Percentiles rank a stretch among this genome's conserved stretches.
Conservation (phyloP, 2,113 vertebrate species). For the Nibea coibor region DNA sequence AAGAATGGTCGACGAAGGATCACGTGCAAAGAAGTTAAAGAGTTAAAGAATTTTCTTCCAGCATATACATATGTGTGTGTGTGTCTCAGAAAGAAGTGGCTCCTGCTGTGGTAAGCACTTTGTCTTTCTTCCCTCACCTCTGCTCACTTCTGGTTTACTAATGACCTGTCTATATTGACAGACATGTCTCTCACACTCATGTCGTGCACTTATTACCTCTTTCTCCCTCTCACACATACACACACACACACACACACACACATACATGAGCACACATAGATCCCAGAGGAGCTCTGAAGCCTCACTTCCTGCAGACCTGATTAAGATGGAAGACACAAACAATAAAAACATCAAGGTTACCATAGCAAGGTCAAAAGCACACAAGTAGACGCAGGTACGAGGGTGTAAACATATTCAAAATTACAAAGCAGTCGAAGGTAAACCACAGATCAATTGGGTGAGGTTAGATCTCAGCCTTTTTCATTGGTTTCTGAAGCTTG, state of each 20-base stretch:
- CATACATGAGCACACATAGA: slow-evolving; percentile 32
- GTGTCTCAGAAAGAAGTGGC: not conserved
- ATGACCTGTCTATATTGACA: slow-evolving; percentile 71
- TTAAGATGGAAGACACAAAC: slow-evolving; percentile 71
- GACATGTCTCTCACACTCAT: slow-evolving; percentile 50
- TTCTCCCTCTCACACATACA: slow-evolving; percentile 7
- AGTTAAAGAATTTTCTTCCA: not conserved
- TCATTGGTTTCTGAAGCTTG: not conserved
- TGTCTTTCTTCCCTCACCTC: slow-evolving; percentile 58
- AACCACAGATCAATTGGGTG: not conserved
- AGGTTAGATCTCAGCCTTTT: not conserved
- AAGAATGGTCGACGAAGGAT: not conserved
- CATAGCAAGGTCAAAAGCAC: slow-evolving; percentile 64
- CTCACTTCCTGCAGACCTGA: slow-evolving; percentile 62
- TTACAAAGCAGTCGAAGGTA: not conserved
- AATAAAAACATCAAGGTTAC: slow-evolving; percentile 65
- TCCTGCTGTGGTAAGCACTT: slow-evolving; percentile 64
- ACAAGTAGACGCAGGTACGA: slow-evolving; percentile 36
- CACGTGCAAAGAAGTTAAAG: not conserved
- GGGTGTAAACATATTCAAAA: slow-evolving; percentile 25
- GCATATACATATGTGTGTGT: slow-evolving; percentile 1
- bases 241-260: slow-evolving; percentile 21
- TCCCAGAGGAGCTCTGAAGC: slow-evolving; percentile 56
- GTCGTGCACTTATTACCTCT: slow-evolving; percentile 35
- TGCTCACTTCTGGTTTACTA: slow-evolving; percentile 65